These are phyloP conservation scores for Tachycineta bicolor DNA, from an alignment of 2,113 vertebrate genomes.

Conservation along the genomic window DNA sequence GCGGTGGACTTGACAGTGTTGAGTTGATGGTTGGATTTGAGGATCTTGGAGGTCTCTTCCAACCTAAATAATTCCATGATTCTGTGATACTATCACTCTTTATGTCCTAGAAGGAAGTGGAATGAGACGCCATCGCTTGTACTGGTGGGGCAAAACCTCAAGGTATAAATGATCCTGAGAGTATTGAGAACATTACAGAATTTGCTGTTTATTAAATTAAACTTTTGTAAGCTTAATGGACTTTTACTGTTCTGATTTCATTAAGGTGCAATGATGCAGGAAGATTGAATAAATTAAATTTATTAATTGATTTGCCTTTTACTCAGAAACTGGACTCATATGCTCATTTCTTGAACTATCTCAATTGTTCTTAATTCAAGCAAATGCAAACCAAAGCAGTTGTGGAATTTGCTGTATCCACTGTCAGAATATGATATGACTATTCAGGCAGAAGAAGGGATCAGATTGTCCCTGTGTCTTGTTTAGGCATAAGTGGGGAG, in stretches of 20 bases:
- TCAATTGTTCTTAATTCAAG: neutral
- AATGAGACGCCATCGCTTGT: neutral
- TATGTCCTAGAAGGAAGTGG: neutral
- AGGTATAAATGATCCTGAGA: neutral
- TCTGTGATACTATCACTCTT: neutral
- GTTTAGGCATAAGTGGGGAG: neutral
- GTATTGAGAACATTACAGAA: neutral
- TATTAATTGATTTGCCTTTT: neutral
- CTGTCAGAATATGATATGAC: neutral
- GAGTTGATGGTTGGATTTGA: neutral
- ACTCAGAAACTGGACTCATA: neutral
- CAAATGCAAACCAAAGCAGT: neutral
- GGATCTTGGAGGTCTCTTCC: neutral
- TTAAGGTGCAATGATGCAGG: neutral
- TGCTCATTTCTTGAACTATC: neutral
- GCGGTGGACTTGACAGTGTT: neutral
- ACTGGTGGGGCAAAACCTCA: neutral
- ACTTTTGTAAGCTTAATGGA: neutral
- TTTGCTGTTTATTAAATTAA: neutral
- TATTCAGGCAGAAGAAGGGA: neutral
- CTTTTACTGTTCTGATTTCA: neutral
- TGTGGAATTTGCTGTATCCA: neutral
- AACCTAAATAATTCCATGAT: neutral
- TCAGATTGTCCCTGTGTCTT: neutral
- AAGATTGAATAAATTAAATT: neutral